Conservation (phyloP, 2,797 vertebrate genomes). For the Etheostoma nigrum region DNA sequence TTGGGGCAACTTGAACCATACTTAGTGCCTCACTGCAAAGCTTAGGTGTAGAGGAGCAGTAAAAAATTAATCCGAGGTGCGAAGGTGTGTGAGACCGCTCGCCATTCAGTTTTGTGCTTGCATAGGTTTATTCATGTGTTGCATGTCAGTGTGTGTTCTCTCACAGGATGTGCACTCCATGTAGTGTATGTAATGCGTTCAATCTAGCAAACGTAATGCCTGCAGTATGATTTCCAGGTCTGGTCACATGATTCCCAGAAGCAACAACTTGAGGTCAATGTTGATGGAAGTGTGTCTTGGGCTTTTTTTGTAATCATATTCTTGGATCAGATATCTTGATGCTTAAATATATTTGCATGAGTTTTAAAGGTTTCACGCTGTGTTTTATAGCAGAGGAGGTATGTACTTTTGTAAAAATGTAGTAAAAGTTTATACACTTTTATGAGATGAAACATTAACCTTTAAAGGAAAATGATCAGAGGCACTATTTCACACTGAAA, state of each 20-base stretch:
- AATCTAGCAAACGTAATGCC: constrained; percentile 65
- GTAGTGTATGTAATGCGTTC: constrained; percentile 53
- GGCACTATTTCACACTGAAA: not conserved
- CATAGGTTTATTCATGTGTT: constrained; percentile 34
- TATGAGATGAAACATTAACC: not conserved
- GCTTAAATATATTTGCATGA: not conserved
- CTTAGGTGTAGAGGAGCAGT: not conserved
- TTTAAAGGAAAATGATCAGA: not conserved
- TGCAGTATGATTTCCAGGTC: constrained; percentile 49
- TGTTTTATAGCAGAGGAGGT: not conserved
- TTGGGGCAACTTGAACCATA: not conserved
- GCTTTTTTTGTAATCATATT: not conserved
- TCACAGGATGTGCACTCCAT: constrained; percentile 46
- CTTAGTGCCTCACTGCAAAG: not conserved
- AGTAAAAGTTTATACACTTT: not conserved
- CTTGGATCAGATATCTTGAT: not conserved
- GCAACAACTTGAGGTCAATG: constrained; percentile 40
- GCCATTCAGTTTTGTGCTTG: not conserved
- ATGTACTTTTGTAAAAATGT: not conserved
- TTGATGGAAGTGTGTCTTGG: constrained; percentile 7
- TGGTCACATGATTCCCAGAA: constrained; percentile 60
- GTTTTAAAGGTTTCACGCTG: not conserved
- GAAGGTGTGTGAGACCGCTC: constrained; percentile 23
- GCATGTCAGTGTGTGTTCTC: constrained; percentile 30
- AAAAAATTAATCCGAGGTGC: constrained; percentile 14